phyloP scores from a whole-genome alignment of 2,888 invertebrate genomes.

The Brachyopa scutellaris region DNA sequence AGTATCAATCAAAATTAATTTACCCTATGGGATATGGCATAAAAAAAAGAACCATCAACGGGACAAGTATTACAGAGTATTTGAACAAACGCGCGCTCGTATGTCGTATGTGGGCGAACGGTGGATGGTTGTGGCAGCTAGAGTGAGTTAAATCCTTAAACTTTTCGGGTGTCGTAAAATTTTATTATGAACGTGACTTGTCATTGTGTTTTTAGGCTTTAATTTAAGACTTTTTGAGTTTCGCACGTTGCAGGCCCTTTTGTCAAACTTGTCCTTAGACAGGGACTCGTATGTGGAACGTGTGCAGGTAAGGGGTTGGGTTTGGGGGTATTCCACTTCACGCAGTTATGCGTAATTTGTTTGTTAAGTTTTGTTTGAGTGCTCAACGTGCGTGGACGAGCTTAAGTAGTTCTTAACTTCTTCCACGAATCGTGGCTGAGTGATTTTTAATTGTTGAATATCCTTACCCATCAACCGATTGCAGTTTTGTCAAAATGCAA shows the following conservation, averaged over 20 bases:
- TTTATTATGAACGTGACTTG: slow-evolving; percentile 72
- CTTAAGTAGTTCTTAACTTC: slow-evolving; percentile 18
- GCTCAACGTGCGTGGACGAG: slow-evolving; percentile 31
- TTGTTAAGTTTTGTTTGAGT: slow-evolving; percentile 35
- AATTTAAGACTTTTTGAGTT: slow-evolving; percentile 59
- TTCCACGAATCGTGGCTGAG: slow-evolving; percentile 5
- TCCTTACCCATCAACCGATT: background rate
- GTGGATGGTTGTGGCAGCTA: background rate
- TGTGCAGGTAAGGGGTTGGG: background rate
- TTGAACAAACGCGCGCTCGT: background rate
- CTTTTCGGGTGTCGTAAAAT: slow-evolving; percentile 71
- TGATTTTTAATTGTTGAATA: slow-evolving; percentile 53
- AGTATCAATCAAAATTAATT: too few relatives aligned
- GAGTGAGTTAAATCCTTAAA: slow-evolving; percentile 63
- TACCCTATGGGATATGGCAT: too few relatives aligned
- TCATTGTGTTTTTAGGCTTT: slow-evolving; percentile 69
- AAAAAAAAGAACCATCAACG: slow-evolving; percentile 27
- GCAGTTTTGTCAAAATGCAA: background rate
- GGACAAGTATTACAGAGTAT: slow-evolving; percentile 27
- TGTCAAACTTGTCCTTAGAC: slow-evolving; percentile 29
- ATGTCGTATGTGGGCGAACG: background rate
- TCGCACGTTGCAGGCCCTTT: slow-evolving; percentile 64
- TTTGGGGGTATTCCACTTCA: slow-evolving; percentile 28
- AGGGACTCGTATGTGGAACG: slow-evolving; percentile 9
- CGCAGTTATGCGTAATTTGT: slow-evolving; percentile 59